Percentiles rank a stretch among this genome's conserved stretches.
phyloP scores from a whole-genome alignment of 2,113 vertebrate genomes.

The rabbit (Oryctolagus cuniculus) region mOryCun1.1 NC_091434.1:110190001-110190500 shows the following conservation, averaged over 20 bases:
- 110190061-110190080: too few relatives aligned
- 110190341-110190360: too few relatives aligned
- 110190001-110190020: too few relatives aligned
- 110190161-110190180: too few relatives aligned
- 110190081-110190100: too few relatives aligned
- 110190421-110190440: neutral
- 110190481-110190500: rapidly evolving
- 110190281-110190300: neutral
- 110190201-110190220: too few relatives aligned
- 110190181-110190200: too few relatives aligned
- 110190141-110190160: too few relatives aligned
- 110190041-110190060: too few relatives aligned
- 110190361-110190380: neutral
- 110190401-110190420: neutral
- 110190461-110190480: neutral
- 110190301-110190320: neutral
- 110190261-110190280: neutral
- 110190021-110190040: too few relatives aligned
- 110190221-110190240: slow-evolving; percentile 8
- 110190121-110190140: too few relatives aligned
- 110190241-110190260: neutral
- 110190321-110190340: neutral
- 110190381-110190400: neutral
- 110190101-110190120: too few relatives aligned
- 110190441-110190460: neutral